These are phyloP conservation scores for Danio tinwini DNA, from an alignment of 2,797 vertebrate species.

Conservation along the genomic window DNA sequence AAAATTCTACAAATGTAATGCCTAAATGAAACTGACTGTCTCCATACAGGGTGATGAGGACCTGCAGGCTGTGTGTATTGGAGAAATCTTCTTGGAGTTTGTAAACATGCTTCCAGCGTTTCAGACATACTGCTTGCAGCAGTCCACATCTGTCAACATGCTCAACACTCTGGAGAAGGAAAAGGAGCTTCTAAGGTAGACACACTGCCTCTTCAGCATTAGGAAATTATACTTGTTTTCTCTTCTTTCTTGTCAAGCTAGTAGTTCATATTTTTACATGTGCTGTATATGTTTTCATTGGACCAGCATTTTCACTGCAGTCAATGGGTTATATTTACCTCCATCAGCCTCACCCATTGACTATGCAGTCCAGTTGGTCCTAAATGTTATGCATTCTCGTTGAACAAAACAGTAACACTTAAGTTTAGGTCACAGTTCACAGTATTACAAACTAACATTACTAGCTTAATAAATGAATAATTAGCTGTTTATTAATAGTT, in stretches of 20 bases:
- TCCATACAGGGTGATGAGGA: conserved; percentile 85
- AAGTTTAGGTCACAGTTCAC: too few relatives aligned
- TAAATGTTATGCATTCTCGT: too few relatives aligned
- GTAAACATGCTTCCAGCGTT: conserved; percentile 95
- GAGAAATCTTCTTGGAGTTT: conserved; percentile 92
- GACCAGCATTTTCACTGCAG: not conserved
- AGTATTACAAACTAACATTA: too few relatives aligned
- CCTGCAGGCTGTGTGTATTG: conserved; percentile 88
- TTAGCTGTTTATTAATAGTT: too few relatives aligned
- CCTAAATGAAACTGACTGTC: conserved; percentile 29
- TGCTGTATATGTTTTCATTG: not conserved
- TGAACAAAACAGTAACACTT: not conserved
- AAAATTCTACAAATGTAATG: not conserved
- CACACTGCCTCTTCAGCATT: too few relatives aligned
- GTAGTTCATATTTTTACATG: not conserved
- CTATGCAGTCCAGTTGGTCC: too few relatives aligned
- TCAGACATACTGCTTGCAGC: conserved; percentile 95
- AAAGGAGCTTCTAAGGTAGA: conserved; percentile 90
- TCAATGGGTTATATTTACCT: too few relatives aligned
- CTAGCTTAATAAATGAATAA: too few relatives aligned
- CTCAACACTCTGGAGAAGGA: conserved; percentile 92
- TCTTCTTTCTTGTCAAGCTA: not conserved
- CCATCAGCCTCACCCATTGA: too few relatives aligned
- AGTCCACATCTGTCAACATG: conserved; percentile 88
- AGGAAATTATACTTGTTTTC: too few relatives aligned